A percentile compares a stretch with the other conserved stretches of the same genome.
phyloP scores from a whole-genome alignment of 2,797 vertebrate species.

The Mus caroli region DNA sequence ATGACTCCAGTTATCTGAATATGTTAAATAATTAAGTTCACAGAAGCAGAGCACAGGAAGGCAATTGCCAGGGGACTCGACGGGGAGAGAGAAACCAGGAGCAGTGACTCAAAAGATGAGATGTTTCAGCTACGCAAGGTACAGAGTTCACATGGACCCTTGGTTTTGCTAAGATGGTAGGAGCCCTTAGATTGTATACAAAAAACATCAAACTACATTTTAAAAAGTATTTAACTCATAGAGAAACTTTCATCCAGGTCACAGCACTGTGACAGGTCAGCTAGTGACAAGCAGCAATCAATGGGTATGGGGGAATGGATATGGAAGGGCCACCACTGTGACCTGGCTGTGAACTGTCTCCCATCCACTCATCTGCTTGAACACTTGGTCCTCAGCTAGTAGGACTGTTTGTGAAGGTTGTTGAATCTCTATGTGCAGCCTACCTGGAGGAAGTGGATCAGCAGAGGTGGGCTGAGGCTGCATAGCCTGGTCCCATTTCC shows the following conservation, averaged over 20 bases:
- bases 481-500: not conserved
- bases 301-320: not conserved
- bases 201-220: not conserved
- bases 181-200: not conserved
- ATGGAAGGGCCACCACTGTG: rapidly evolving
- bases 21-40: not conserved
- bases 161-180: not conserved
- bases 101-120: not conserved
- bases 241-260: not conserved
- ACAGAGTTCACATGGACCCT: not conserved
- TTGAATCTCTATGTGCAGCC: not conserved
- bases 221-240: conserved; percentile 3
- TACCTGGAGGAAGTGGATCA: not conserved
- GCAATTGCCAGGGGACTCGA: not conserved
- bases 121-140: not conserved
- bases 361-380: too few relatives aligned
- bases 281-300: not conserved
- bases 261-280: not conserved
- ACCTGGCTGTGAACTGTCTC: not conserved
- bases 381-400: not conserved
- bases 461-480: too few relatives aligned
- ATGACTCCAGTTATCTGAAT: not conserved
- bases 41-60: not conserved
- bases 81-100: not conserved
- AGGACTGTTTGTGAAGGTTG: not conserved